Evolutionary conservation across 1,140 invertebrate species (phyloP).

Genomic region (Drosophila pectinifera): DNA sequence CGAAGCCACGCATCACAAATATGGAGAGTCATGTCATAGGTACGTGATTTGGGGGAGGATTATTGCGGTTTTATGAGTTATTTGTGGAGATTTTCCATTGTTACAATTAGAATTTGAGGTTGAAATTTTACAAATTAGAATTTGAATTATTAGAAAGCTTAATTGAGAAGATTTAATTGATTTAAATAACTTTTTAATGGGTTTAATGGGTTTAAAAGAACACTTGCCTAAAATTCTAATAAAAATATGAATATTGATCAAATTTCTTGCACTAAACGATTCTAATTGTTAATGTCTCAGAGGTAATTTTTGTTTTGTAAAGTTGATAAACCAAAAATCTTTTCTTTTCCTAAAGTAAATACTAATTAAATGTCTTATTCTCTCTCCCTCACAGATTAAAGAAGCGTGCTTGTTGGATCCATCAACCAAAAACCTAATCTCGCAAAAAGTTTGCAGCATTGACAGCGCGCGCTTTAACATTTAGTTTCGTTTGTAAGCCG

Average conservation of each 20-base stretch:
- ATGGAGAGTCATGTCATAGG: conserved; percentile 85
- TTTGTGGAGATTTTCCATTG: not conserved
- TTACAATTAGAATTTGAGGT: not conserved
- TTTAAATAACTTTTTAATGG: not conserved
- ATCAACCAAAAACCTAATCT: conserved; percentile 79
- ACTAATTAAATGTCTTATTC: not conserved
- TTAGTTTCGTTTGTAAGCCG: conserved; percentile 54
- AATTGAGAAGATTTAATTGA: not conserved
- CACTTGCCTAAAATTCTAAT: no score
- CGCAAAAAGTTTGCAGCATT: conserved; percentile 73
- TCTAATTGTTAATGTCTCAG: no score
- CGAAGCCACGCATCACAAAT: conserved; percentile 83
- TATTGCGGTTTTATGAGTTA: not conserved
- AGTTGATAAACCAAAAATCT: no score
- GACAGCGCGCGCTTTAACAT: conserved; percentile 72
- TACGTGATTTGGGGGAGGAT: conserved; percentile 32
- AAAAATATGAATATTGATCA: no score
- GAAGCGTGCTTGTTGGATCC: conserved; percentile 58
- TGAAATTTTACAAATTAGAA: not conserved
- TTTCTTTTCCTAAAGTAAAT: no score
- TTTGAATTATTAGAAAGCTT: no score
- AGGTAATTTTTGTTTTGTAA: no score
- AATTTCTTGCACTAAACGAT: no score
- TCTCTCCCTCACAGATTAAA: conserved; percentile 57
- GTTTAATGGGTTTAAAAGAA: no score